Conservation (phyloP, 2,113 vertebrate species). For the Calyptommatus sinebrachiatus region DNA sequence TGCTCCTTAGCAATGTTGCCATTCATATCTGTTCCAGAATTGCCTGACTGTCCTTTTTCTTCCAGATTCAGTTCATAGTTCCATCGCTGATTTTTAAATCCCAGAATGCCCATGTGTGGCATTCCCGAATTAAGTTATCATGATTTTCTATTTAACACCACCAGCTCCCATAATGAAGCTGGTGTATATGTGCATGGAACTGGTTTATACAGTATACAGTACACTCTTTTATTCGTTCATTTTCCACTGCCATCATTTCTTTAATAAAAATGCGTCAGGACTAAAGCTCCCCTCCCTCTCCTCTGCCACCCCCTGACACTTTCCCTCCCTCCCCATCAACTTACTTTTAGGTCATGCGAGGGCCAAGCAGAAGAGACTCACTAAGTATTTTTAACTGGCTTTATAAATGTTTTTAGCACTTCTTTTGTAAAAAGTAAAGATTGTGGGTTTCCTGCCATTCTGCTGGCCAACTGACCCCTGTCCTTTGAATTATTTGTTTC, state of each 20-base stretch:
- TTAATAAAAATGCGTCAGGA: no score
- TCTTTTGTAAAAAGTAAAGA: neutral
- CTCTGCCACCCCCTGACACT: no score
- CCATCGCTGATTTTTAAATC: no score
- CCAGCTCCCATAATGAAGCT: neutral
- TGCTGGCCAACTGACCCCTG: neutral
- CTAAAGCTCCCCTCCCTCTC: no score
- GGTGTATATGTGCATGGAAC: neutral
- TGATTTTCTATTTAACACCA: neutral
- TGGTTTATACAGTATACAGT: neutral
- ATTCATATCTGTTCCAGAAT: rapidly evolving
- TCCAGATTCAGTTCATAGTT: no score
- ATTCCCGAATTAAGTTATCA: neutral
- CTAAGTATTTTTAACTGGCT: neutral
- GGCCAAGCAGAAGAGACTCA: no score
- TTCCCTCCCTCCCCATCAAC: no score
- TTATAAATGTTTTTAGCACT: neutral
- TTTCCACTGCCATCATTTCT: no score
- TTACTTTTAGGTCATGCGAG: no score
- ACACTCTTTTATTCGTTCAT: no score
- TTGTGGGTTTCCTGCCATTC: neutral
- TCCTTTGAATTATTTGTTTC: neutral
- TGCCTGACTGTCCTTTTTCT: neutral
- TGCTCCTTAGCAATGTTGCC: neutral
- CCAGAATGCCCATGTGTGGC: no score